phyloP scores from a whole-genome alignment of 2,888 invertebrate species.

The Oegoconia quadripuncta region DNA sequence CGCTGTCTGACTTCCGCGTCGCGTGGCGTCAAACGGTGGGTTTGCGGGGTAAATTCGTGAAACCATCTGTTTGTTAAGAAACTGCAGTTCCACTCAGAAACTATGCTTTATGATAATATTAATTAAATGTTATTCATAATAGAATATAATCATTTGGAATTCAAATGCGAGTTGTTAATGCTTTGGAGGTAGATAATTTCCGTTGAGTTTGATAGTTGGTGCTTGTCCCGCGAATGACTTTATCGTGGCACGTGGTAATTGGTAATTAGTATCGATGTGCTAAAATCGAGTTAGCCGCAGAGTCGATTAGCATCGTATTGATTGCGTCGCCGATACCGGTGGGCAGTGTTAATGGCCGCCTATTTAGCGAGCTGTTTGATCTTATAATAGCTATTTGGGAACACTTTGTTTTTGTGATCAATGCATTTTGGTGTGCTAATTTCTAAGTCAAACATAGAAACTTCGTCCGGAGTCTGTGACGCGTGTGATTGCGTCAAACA shows the following conservation, averaged over 20 bases:
- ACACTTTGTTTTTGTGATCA: slow-evolving; percentile 62
- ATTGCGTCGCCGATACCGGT: slow-evolving; percentile 54
- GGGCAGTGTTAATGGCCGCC: slow-evolving; percentile 62
- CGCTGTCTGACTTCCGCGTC: slow-evolving; percentile 56
- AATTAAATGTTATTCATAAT: no score
- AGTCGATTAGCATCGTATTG: slow-evolving; percentile 59
- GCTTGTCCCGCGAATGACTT: slow-evolving; percentile 34
- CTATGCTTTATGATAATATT: not conserved
- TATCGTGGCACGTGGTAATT: slow-evolving; percentile 53
- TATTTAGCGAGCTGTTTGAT: slow-evolving; percentile 58
- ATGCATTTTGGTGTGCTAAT: slow-evolving; percentile 66
- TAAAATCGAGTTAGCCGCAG: slow-evolving; percentile 57
- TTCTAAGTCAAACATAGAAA: slow-evolving; percentile 41
- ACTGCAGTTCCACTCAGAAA: slow-evolving; percentile 1
- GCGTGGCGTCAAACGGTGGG: slow-evolving; percentile 46
- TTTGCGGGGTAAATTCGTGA: slow-evolving; percentile 35
- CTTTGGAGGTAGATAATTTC: not conserved
- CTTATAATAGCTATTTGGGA: slow-evolving; percentile 57
- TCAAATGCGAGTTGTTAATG: not conserved
- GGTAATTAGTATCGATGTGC: slow-evolving; percentile 66
- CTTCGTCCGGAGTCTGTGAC: slow-evolving; percentile 35
- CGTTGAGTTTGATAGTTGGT: slow-evolving; percentile 1
- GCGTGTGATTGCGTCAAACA: slow-evolving; percentile 58
- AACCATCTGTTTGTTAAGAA: slow-evolving; percentile 33
- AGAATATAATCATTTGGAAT: no score